These are phyloP conservation scores for Engraulis encrasicolus DNA, from an alignment of 2,113 vertebrate genomes.

Conservation along the genomic window DNA sequence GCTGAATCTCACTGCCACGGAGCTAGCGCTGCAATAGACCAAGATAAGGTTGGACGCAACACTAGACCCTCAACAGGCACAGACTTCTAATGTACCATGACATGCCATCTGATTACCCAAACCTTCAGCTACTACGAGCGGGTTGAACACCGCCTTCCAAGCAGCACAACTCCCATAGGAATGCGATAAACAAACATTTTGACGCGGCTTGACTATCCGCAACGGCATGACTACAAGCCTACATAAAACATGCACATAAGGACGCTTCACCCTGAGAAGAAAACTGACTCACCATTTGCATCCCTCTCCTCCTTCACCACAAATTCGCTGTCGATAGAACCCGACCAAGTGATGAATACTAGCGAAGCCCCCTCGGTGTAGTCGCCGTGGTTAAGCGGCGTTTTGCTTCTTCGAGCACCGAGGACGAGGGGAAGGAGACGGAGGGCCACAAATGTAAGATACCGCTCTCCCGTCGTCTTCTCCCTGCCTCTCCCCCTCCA, in stretches of 20 bases:
- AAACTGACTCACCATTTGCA: constrained; percentile 71
- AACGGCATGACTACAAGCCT: constrained; percentile 7
- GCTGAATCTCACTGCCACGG: constrained; percentile 18
- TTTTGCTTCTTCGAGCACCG: constrained; percentile 33
- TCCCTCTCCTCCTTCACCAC: constrained; percentile 51
- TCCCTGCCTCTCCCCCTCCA: constrained; percentile 51
- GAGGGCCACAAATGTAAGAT: constrained; percentile 35
- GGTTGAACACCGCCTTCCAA: background rate
- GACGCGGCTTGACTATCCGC: background rate
- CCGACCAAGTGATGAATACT: constrained; percentile 32
- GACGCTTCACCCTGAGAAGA: constrained; percentile 51
- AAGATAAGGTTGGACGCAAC: constrained; percentile 25
- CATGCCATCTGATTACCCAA: constrained; percentile 25
- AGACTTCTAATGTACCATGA: constrained; percentile 27
- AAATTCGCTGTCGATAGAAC: constrained; percentile 50
- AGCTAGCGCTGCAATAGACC: constrained; percentile 34
- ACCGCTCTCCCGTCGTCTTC: constrained; percentile 48
- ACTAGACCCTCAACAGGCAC: background rate
- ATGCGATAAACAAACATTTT: background rate
- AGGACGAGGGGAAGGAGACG: constrained; percentile 44
- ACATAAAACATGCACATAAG: constrained; percentile 31
- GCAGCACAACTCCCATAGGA: background rate
- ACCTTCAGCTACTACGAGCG: background rate
- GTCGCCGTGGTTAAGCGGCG: constrained; percentile 17
- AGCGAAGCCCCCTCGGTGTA: constrained; percentile 17